Evolutionary conservation across 2,797 vertebrate species (phyloP).

Genomic region (Miichthys miiuy): DNA sequence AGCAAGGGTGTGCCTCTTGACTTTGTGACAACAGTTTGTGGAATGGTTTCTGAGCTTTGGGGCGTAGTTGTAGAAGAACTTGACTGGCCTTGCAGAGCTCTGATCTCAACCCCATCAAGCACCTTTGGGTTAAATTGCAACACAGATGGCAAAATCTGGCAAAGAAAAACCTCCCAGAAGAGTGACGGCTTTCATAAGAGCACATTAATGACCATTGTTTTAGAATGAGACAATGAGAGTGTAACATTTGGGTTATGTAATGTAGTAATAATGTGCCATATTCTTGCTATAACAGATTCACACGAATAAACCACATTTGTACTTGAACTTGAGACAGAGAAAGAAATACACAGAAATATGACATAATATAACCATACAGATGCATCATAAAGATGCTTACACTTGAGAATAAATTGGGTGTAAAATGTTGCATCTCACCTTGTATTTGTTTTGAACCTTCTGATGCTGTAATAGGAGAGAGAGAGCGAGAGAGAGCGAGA

Average conservation of each 20-base stretch:
- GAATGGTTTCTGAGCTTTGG: not conserved
- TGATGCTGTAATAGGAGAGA: conserved; percentile 63
- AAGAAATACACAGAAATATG: not conserved
- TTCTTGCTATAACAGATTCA: not conserved
- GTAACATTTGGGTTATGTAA: not conserved
- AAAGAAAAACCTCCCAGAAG: conserved; percentile 6
- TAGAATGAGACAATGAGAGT: not conserved
- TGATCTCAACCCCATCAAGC: conserved; percentile 4
- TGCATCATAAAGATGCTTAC: not conserved
- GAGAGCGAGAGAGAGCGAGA: conserved; percentile 32
- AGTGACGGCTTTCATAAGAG: not conserved
- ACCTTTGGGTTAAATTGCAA: conserved; percentile 8
- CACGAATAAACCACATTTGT: conserved; percentile 1
- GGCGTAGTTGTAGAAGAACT: not conserved
- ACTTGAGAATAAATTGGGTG: not conserved
- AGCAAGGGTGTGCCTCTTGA: not conserved
- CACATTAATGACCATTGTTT: not conserved
- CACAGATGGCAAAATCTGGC: not conserved
- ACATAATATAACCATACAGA: not conserved
- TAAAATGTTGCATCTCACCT: conserved; percentile 71
- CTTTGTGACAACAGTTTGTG: not conserved
- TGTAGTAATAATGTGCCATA: too few relatives aligned
- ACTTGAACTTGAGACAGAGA: not conserved
- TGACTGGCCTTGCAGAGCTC: not conserved
- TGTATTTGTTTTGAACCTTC: conserved; percentile 75